A percentile compares a stretch with the other conserved stretches of the same genome.
phyloP scores from a whole-genome alignment of 2,797 vertebrate species.

The Clamator glandarius region DNA sequence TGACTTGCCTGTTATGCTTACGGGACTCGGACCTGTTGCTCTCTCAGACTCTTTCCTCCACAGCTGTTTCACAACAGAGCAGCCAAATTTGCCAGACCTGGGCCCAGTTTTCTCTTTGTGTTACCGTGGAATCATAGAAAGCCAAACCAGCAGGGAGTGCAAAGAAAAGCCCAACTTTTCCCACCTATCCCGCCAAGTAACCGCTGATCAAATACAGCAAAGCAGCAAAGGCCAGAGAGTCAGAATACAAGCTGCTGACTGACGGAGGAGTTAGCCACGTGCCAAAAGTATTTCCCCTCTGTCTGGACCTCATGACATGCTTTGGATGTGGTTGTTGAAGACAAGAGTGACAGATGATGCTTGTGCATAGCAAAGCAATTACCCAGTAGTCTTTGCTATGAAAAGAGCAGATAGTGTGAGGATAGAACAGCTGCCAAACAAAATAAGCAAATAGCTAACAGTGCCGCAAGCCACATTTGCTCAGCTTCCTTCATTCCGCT shows the following conservation, averaged over 20 bases:
- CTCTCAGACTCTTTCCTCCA: background rate
- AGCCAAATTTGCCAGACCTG: background rate
- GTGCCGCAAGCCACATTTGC: background rate
- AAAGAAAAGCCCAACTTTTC: background rate
- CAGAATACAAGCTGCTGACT: background rate
- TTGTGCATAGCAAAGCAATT: background rate
- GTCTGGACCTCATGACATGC: background rate
- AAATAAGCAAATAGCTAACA: background rate
- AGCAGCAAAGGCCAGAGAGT: background rate
- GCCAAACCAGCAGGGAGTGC: background rate
- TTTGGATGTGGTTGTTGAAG: background rate
- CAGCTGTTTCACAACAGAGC: background rate
- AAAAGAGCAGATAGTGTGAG: background rate
- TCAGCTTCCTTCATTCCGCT: background rate
- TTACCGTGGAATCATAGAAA: background rate
- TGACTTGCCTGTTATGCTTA: background rate
- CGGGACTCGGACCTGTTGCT: background rate
- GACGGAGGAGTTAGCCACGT: background rate
- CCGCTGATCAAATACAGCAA: background rate
- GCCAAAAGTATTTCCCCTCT: background rate
- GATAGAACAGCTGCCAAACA: background rate
- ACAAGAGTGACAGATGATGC: background rate
- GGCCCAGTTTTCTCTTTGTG: background rate
- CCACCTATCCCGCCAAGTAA: background rate
- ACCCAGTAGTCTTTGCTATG: background rate